Evolutionary conservation across 2,888 invertebrate species (phyloP), one percentile per base, ranked within the genome.

Genomic region (Agrotis exclamationis): DNA sequence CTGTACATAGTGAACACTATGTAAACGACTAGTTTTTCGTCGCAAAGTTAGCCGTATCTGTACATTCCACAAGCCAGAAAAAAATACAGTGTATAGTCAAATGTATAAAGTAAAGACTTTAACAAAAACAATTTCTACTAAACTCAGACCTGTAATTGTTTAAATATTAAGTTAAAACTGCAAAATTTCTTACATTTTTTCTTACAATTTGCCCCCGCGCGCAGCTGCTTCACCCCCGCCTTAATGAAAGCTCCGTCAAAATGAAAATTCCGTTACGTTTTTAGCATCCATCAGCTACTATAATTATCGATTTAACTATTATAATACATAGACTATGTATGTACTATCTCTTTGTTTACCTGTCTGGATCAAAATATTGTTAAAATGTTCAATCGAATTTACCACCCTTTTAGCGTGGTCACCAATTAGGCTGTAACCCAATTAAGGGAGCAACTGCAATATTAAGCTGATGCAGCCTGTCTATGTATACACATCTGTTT

Each of bases 351-450:
- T n/a, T 54, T 39, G 20, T 57, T 51, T 51, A 58, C 39, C 28
- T 3, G 24, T n/a, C 3, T 33, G 33, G 22, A 24, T 56, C 47
- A 60, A 69, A 62, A 53, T 62, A 50, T 57, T 47, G 28, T 62
- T 57, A 65, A 73, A 78, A 64, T 68, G 51, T 64, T 57, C 24
- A 74, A 72, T 68, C 57, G 39, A 65, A 62, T 74, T 72, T 14
- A 18, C 63, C 33, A 50, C 67, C 69, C 63, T 74, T 74, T 70
- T 54, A 71, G 66, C 56, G 58, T 44, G 45, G 56, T 50, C 44
- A 47, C 48, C 68, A 66, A 69, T 79, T 69, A 70, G 50, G 59
- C 50, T 7, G 14, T 75, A 73, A 68, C 51, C 45, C 57, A 69
- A 72, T 74, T 79, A 62, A 39, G 39, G 39, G 13, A 24, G 18